A percentile compares a stretch with the other conserved stretches of the same genome.
These are phyloP conservation scores for Mionectes olivaceus DNA, from an alignment of 2,797 vertebrate species.

Conservation along the genomic window DNA sequence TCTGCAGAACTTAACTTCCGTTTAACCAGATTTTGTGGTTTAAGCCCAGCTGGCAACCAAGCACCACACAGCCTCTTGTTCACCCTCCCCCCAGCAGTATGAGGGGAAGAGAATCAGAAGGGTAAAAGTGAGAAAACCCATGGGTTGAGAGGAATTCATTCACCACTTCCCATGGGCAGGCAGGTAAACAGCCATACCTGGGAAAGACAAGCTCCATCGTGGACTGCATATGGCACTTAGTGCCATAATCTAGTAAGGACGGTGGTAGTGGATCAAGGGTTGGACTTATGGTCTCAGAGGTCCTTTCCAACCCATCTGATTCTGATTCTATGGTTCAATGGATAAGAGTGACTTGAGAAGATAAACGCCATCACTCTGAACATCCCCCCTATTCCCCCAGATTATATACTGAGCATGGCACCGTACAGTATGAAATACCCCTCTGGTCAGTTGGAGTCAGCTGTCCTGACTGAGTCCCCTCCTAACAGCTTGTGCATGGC, in stretches of 20 bases:
- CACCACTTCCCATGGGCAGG: background rate
- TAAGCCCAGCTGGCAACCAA: background rate
- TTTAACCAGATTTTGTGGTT: background rate
- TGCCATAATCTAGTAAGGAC: too few species aligned
- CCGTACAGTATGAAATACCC: background rate
- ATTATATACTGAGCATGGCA: background rate
- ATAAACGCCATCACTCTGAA: background rate
- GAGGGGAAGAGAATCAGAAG: background rate
- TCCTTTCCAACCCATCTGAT: too few species aligned
- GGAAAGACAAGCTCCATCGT: background rate
- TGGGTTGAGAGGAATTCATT: background rate
- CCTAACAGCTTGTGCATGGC: background rate
- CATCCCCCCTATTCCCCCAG: rapidly evolving
- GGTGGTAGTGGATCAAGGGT: too few species aligned
- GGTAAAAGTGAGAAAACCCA: background rate
- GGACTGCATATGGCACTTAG: too few species aligned
- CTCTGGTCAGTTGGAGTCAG: background rate
- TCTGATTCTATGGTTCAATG: too few species aligned
- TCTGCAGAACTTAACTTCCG: background rate
- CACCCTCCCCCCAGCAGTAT: background rate
- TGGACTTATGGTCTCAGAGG: too few species aligned
- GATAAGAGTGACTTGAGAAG: background rate
- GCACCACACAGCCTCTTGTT: background rate
- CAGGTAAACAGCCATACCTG: background rate
- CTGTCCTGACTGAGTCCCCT: background rate